These are phyloP conservation scores for Drosophila multiciliata DNA, from an alignment of 2,888 invertebrate species.

Conservation along the genomic window DNA sequence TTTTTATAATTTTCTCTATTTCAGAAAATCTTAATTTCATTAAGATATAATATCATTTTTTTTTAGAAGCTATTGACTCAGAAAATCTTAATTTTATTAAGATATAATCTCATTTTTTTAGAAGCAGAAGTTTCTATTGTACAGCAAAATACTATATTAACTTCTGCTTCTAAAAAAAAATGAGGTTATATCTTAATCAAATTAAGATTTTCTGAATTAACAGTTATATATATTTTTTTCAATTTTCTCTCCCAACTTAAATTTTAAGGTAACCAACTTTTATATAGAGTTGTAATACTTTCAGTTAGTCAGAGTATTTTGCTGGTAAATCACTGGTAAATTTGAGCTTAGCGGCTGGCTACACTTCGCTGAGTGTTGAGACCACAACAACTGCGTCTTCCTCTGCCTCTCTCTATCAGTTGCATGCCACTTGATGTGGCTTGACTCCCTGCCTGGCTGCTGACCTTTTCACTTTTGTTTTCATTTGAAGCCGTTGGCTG, in stretches of 20 bases:
- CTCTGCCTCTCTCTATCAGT: conserved; percentile 4
- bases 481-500: conserved; percentile 53
- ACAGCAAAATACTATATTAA: not conserved
- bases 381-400: conserved; percentile 23
- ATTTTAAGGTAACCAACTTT: too few species aligned
- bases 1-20: not conserved
- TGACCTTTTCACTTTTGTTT: conserved; percentile 80
- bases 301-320: conserved; percentile 40
- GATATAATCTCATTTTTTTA: not conserved
- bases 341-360: conserved; percentile 68
- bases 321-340: conserved; percentile 36
- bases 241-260: not conserved
- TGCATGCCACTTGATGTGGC: conserved; percentile 22
- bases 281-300: conserved; percentile 5
- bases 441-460: conserved; percentile 60
- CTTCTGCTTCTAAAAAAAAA: too few species aligned
- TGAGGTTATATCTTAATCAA: too few species aligned
- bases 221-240: not conserved
- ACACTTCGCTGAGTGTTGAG: conserved; percentile 70
- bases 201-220: not conserved
- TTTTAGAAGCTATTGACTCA: too few species aligned
- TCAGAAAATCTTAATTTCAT: not conserved
- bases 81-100: too few species aligned
- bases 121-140: not conserved
- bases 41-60: not conserved